phyloP scores from a whole-genome alignment of 37 sponge, comb jelly and placozoan species.

The Lycopodina hypogea region DNA sequence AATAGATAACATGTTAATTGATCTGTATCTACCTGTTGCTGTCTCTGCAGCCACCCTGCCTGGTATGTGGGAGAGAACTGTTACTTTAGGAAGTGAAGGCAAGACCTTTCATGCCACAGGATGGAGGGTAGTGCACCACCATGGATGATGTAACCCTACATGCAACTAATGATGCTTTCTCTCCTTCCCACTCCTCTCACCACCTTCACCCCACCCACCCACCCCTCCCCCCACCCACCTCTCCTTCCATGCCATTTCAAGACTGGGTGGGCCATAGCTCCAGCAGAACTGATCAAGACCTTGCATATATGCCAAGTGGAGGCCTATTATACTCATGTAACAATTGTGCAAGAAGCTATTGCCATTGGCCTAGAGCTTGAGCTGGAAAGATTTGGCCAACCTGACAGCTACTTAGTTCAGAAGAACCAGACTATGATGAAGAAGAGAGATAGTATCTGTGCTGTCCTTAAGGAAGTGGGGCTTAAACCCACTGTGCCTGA shows the following conservation, averaged over 20 bases:
- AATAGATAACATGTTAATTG: no score
- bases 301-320: slow-evolving; percentile 53
- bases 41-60: slow-evolving; percentile 82
- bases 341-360: slow-evolving; percentile 85
- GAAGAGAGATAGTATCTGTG: slow-evolving; percentile 80
- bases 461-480: slow-evolving; percentile 77
- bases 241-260: neutral
- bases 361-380: slow-evolving; percentile 77
- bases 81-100: slow-evolving; percentile 95
- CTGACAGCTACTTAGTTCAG: slow-evolving; percentile 78
- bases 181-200: neutral
- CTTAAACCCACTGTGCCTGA: slow-evolving; percentile 86
- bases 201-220: neutral
- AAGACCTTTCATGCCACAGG: slow-evolving; percentile 97
- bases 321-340: slow-evolving; percentile 66
- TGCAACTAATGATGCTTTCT: neutral
- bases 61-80: slow-evolving; percentile 97
- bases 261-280: slow-evolving; percentile 94
- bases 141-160: neutral
- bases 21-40: no score
- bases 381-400: slow-evolving; percentile 38
- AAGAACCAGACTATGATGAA: slow-evolving; percentile 39
- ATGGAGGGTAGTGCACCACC: slow-evolving; percentile 86
- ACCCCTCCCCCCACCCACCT: neutral
- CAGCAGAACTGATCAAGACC: slow-evolving; percentile 69